phyloP scores from a whole-genome alignment of 1,140 invertebrate species.

The Drosophila bocki region DNA sequence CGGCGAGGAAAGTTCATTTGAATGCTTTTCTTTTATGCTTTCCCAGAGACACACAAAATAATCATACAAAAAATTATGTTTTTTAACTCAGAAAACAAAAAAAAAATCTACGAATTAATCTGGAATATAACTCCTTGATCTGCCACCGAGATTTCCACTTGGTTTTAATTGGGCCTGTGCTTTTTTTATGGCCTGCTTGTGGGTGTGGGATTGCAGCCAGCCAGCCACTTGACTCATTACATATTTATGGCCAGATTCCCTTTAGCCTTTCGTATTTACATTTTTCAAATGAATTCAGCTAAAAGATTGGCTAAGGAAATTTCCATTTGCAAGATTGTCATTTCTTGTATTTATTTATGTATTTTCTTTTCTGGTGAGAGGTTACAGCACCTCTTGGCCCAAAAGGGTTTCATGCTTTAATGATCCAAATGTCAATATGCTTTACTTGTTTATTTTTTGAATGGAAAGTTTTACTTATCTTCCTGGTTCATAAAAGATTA shows the following conservation, averaged over 20 bases:
- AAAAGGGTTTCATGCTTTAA: constrained; percentile 1
- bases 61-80: constrained; percentile 17
- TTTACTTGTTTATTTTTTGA: constrained; percentile 3
- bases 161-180: constrained; percentile 71
- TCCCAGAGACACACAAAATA: constrained; percentile 68
- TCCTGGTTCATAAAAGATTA: neutral
- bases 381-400: neutral
- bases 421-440: constrained; percentile 22
- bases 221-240: constrained; percentile 51
- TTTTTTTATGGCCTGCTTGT: constrained; percentile 56
- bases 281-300: constrained; percentile 39
- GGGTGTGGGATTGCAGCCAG: neutral
- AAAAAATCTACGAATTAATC: constrained; percentile 39
- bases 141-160: constrained; percentile 53
- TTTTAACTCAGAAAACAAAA: constrained; percentile 23
- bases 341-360: neutral
- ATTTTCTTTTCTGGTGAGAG: neutral
- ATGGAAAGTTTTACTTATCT: constrained; percentile 35
- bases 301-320: constrained; percentile 25
- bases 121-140: constrained; percentile 28
- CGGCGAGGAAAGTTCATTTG: constrained; percentile 74
- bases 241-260: constrained; percentile 29
- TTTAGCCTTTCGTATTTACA: constrained; percentile 27
- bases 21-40: constrained; percentile 78
- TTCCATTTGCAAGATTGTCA: constrained; percentile 34